Conservation (phyloP, 2,113 vertebrate genomes). For the Entelurus aequoreus region DNA sequence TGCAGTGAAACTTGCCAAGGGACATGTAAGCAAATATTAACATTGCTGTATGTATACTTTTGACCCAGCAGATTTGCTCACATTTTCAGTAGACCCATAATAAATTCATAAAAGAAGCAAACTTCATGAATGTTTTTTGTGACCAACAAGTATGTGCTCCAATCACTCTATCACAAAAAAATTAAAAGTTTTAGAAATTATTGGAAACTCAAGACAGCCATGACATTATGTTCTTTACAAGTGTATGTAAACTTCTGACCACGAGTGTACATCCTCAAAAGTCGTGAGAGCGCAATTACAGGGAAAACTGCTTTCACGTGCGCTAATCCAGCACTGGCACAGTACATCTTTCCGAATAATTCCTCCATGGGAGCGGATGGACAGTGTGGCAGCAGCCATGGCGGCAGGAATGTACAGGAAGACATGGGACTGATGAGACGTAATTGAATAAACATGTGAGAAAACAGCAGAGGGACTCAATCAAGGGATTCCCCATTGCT, state of each 20-base stretch:
- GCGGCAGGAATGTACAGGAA: conserved; percentile 30
- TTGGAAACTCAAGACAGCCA: too few relatives aligned
- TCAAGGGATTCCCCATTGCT: conserved; percentile 60
- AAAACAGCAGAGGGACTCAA: conserved; percentile 51
- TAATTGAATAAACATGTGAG: conserved; percentile 62
- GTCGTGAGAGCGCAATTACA: conserved; percentile 15
- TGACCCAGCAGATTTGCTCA: too few relatives aligned
- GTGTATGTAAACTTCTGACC: neutral
- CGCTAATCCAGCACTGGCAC: conserved; percentile 34
- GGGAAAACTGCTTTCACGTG: conserved; percentile 20
- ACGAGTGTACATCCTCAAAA: conserved; percentile 4
- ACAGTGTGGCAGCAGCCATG: conserved; percentile 27
- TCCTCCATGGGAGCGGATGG: conserved; percentile 29
- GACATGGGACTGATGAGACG: conserved; percentile 33
- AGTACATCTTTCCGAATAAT: conserved; percentile 43
- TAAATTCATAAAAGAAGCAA: too few relatives aligned
- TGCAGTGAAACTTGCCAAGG: too few relatives aligned
- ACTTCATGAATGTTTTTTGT: too few relatives aligned
- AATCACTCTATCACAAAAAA: too few relatives aligned
- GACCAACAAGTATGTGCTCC: too few relatives aligned
- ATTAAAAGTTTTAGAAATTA: too few relatives aligned
- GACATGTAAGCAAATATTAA: too few relatives aligned
- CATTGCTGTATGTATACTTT: too few relatives aligned
- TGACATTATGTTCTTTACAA: too few relatives aligned
- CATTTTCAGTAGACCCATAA: too few relatives aligned